phyloP scores from a whole-genome alignment of 2,113 vertebrate genomes.

The Axis porcinus region DNA sequence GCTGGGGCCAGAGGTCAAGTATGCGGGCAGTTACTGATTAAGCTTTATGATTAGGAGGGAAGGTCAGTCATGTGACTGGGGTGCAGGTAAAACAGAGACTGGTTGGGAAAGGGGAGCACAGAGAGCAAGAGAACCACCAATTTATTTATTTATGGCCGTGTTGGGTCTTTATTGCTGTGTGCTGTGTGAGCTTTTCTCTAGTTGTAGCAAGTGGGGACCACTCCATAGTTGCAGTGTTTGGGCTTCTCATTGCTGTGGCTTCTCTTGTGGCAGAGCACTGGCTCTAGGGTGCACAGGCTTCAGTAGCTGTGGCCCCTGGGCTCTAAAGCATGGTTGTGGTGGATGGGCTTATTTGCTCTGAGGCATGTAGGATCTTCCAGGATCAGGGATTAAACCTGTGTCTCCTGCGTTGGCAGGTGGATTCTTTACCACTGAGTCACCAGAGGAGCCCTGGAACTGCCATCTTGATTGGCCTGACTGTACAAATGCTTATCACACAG shows the following conservation, averaged over 20 bases:
- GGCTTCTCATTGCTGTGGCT: neutral
- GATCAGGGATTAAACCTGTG: neutral
- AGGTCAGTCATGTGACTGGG: neutral
- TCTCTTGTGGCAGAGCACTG: neutral
- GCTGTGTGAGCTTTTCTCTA: neutral
- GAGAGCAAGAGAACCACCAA: neutral
- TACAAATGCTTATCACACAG: neutral
- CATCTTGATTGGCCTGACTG: neutral
- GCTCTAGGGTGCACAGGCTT: neutral
- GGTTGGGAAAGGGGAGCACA: neutral
- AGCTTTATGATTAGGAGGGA: neutral
- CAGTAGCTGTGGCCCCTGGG: neutral
- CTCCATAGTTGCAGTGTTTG: neutral
- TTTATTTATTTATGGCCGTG: neutral
- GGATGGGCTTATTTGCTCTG: neutral
- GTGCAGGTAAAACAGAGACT: neutral
- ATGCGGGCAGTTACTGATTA: neutral
- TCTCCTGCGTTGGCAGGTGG: neutral
- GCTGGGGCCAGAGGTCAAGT: neutral
- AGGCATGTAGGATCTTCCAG: neutral
- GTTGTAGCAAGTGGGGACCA: neutral
- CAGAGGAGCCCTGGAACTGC: neutral
- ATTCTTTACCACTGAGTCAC: neutral
- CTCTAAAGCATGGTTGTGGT: neutral
- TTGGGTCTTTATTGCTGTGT: neutral